phyloP scores from a whole-genome alignment of 2,888 invertebrate genomes.

The Rhyacophila evoluta region DNA sequence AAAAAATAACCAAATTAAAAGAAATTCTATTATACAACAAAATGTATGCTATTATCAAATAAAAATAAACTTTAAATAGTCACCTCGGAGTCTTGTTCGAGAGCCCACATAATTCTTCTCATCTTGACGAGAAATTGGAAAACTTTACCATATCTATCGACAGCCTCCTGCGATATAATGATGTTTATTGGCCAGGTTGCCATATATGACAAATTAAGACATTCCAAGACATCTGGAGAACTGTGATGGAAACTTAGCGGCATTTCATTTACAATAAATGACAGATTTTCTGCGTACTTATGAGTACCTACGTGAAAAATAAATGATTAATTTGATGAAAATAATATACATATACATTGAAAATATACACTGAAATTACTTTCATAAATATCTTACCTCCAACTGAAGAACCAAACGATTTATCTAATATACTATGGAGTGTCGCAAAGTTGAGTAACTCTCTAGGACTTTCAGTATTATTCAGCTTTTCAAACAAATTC shows the following conservation, averaged over 20 bases:
- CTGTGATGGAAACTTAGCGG: slow-evolving; percentile 75
- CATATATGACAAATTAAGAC: slow-evolving; percentile 77
- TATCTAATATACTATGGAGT: slow-evolving; percentile 76
- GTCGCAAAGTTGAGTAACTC: slow-evolving; percentile 78
- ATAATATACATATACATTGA: too few relatives aligned
- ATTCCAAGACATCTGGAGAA: slow-evolving; percentile 76
- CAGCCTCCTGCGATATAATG: slow-evolving; percentile 77
- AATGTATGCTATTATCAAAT: too few relatives aligned
- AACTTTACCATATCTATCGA: slow-evolving; percentile 78
- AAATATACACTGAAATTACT: too few relatives aligned
- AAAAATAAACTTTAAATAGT: too few relatives aligned
- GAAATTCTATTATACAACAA: too few relatives aligned
- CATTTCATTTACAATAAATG: slow-evolving; percentile 73
- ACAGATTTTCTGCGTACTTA: slow-evolving; percentile 73
- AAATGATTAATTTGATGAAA: slow-evolving; percentile 29
- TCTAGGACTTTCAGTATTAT: slow-evolving; percentile 73
- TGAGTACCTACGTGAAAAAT: slow-evolving; percentile 64
- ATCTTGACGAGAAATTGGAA: slow-evolving; percentile 83
- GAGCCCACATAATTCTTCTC: slow-evolving; percentile 80
- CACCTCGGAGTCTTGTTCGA: slow-evolving; percentile 78
- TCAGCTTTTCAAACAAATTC: slow-evolving; percentile 76
- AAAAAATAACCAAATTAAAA: too few relatives aligned
- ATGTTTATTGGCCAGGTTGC: slow-evolving; percentile 85
- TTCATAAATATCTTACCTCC: slow-evolving; percentile 67
- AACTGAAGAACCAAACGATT: slow-evolving; percentile 77